Evolutionary conservation across 2,888 invertebrate genomes (phyloP), one percentile per base, ranked within the genome.

Genomic region (Drosophila peninsularis): DNA sequence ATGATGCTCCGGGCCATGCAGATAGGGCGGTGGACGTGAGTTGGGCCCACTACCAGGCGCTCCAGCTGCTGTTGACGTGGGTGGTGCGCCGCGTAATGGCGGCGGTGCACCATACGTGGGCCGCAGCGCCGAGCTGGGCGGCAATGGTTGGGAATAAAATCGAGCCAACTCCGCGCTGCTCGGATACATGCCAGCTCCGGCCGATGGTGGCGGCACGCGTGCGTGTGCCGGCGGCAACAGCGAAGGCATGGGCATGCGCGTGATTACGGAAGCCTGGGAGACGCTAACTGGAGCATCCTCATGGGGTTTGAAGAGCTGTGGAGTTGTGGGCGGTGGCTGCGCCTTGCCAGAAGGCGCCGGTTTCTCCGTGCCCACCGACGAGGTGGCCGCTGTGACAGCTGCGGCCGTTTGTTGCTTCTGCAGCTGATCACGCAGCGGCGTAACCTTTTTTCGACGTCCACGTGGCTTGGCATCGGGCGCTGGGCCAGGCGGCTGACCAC

Each of bases 221-320:
- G 47, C 73, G 32, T 87, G 83, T 2, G 75, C 61, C 19, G 79
- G 67, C 30, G 82, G 45, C 39, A 76, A 24, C 37, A 79, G 50
- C 21, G 85, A 77, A 2, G 82, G 57, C 64, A 90, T 61, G 6
- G 95, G 92, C 94, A 95, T 94, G 75, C 94, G 92, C 10, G 94
- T 94, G 49, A 95, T 95, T 9, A 95, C 94, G 42, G 95, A 95
- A 0, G 94, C 93, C 36, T 93, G 92, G 2, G 93, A 62, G 27
- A 82, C 76, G 42, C 58, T 71, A 10, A 69, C 49, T 9, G 76
- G 62, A 1, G 70, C 58, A 19, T 79, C 86, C n/a, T 78, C 80
- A 32, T 92, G 92, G 63, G 93, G 93, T 21, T 93, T 93, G 72
- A 93, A 94, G 5, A 93, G 92, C 77, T 93, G 93, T 2, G 93